Percentiles rank a stretch among this genome's conserved stretches.
phyloP scores from a whole-genome alignment of 1,140 invertebrate genomes.

The Orussus abietinus region DNA sequence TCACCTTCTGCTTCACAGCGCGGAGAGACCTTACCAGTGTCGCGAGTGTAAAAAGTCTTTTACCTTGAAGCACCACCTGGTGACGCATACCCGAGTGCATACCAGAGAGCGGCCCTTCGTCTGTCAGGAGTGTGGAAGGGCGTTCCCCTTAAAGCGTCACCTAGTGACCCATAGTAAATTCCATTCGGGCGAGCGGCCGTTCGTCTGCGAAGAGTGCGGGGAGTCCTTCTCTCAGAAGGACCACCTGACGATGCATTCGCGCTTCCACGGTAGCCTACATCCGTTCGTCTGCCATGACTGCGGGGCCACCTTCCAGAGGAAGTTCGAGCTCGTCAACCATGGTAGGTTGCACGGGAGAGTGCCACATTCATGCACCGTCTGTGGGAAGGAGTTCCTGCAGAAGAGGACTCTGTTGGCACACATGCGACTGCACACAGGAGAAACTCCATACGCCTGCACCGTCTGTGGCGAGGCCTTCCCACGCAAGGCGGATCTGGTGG shows the following conservation, averaged over 20 bases:
- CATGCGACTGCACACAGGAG: constrained; percentile 64
- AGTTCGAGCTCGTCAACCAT: constrained; percentile 81
- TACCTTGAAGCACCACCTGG: constrained; percentile 75
- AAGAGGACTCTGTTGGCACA: constrained; percentile 75
- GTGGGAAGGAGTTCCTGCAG: constrained; percentile 79
- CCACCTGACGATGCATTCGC: constrained; percentile 72
- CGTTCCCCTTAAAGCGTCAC: constrained; percentile 76
- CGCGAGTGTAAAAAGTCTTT: constrained; percentile 84
- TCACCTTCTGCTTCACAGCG: constrained; percentile 74
- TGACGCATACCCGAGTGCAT: constrained; percentile 72
- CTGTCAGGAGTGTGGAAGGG: constrained; percentile 74
- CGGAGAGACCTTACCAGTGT: constrained; percentile 77
- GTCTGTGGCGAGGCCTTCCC: constrained; percentile 74
- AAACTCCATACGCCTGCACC: constrained; percentile 63
- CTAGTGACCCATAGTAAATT: constrained; percentile 82
- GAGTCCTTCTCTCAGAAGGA: constrained; percentile 85
- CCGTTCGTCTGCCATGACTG: constrained; percentile 79
- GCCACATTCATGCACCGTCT: constrained; percentile 75
- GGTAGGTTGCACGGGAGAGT: constrained; percentile 73
- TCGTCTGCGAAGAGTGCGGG: constrained; percentile 80
- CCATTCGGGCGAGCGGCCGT: constrained; percentile 83
- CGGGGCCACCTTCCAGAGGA: constrained; percentile 76
- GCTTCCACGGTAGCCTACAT: constrained; percentile 77
- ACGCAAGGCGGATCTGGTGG: constrained; percentile 64
- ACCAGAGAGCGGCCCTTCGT: constrained; percentile 74